Base-by-base conservation (phyloP, 2,888 invertebrate species). In the Neuroscelio doddi region DNA sequence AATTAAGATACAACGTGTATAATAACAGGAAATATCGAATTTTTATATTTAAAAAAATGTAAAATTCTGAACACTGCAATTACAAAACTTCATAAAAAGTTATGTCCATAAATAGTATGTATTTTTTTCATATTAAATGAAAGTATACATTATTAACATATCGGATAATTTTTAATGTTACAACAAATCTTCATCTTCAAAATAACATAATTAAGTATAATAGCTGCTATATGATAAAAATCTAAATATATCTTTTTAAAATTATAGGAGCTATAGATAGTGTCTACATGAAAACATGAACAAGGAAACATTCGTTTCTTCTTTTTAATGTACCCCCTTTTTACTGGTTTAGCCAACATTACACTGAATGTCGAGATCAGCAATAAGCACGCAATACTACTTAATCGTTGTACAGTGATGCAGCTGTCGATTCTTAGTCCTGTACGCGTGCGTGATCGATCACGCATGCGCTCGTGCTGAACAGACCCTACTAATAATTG, bases 381-480 rank as follows among this genome's bases (percentile, higher is more conserved):
- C 42, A 46, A 34, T 51, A 49, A 51, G 59, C 66, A 66, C 62
- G 66, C 66, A 53, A 66, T 62, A 39, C 58, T 38, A 29, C 27
- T 21, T 21, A 42, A 38, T 45, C 46, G 36, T 14, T 30, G 27
- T 9, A n/a, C 32, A 3, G 21, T 12, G n/a, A 3, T 15, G 67
- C 63, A 63, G 67, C 63, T 64, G 67, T 59, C 63, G 59, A 67
- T 53, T 17, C 16, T 46, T 30, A 30, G 36, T 21, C 45, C 46
- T 47, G 49, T 42, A 45, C 52, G 63, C 67, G 67, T 63, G 67
- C 59, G 64, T 56, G 56, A 59, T 64, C 61, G 49, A 63, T 67
- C 67, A 34, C 67, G 63, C 56, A 26, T 59, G 67, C 45, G 57
- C 63, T 46, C 67, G 67, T 63, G 67, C 59, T 63, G 42, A 16